These are phyloP conservation scores for Fragum whitleyi DNA, from an alignment of 2,888 invertebrate genomes.

Conservation along the genomic window DNA sequence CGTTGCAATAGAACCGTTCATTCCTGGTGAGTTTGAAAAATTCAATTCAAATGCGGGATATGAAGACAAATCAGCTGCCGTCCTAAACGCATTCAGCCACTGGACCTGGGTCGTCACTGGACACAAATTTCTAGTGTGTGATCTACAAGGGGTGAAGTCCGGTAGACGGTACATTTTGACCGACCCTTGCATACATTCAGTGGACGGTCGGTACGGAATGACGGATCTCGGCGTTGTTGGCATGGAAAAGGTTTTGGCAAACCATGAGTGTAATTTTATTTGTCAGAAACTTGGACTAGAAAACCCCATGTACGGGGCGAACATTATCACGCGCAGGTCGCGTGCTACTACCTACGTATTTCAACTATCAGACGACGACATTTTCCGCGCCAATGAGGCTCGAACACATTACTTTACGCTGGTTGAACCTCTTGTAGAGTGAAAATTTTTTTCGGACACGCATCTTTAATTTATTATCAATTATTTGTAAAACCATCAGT, in stretches of 20 bases:
- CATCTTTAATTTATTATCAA: too few species aligned
- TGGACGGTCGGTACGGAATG: slow-evolving; percentile 59
- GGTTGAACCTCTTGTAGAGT: slow-evolving; percentile 45
- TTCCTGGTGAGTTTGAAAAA: slow-evolving; percentile 61
- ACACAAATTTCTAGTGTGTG: slow-evolving; percentile 61
- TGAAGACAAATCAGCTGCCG: slow-evolving; percentile 52
- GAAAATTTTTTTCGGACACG: too few species aligned
- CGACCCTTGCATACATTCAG: slow-evolving; percentile 65
- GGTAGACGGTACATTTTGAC: slow-evolving; percentile 57
- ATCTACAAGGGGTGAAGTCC: slow-evolving; percentile 62
- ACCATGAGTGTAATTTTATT: slow-evolving; percentile 61
- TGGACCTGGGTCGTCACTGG: slow-evolving; percentile 65
- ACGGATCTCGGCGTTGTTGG: slow-evolving; percentile 65
- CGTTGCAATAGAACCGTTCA: slow-evolving; percentile 63
- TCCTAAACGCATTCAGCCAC: slow-evolving; percentile 63
- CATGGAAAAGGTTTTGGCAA: slow-evolving; percentile 60
- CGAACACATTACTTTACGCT: slow-evolving; percentile 54
- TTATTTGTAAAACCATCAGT: too few species aligned
- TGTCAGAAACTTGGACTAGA: slow-evolving; percentile 55
- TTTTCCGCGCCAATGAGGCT: slow-evolving; percentile 54
- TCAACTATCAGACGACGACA: slow-evolving; percentile 51
- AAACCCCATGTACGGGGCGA: slow-evolving; percentile 48
- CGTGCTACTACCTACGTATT: slow-evolving; percentile 57
- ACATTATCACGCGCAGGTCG: slow-evolving; percentile 30
- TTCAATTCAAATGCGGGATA: slow-evolving; percentile 61